Evolutionary conservation across 2,888 invertebrate species (phyloP).

Genomic region (Slavum lentiscoides): DNA sequence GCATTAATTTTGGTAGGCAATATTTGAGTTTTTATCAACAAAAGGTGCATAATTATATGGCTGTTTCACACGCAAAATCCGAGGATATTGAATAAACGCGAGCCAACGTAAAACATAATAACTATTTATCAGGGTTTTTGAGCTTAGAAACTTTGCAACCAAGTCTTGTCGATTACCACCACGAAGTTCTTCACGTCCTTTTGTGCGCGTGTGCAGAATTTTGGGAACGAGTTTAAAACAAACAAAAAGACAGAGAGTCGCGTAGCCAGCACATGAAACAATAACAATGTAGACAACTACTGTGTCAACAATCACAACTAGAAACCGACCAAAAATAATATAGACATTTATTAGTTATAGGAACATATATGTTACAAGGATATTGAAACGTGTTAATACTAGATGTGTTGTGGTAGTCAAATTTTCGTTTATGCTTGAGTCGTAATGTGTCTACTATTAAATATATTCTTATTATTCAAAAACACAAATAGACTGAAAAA

Average conservation of each 20-base stretch:
- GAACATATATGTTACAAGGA: no score
- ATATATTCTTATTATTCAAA: no score
- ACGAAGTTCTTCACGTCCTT: neutral
- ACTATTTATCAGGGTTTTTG: neutral
- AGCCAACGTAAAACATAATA: neutral
- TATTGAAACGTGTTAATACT: no score
- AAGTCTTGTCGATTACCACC: neutral
- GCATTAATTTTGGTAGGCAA: no score
- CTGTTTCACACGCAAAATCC: neutral
- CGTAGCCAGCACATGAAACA: neutral
- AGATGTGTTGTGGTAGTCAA: no score
- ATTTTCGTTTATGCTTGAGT: no score
- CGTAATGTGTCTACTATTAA: no score
- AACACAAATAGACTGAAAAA: no score
- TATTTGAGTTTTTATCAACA: no score
- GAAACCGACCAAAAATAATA: neutral
- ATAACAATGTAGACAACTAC: slow-evolving; percentile 4
- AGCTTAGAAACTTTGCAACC: neutral
- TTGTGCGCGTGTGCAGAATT: neutral
- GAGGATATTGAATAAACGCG: neutral
- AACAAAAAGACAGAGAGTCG: neutral
- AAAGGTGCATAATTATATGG: no score
- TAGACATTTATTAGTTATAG: neutral
- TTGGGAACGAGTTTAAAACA: neutral
- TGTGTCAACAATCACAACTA: neutral